Evolutionary conservation across 2,797 vertebrate species (phyloP).

Genomic region (Brachymystax lenok): DNA sequence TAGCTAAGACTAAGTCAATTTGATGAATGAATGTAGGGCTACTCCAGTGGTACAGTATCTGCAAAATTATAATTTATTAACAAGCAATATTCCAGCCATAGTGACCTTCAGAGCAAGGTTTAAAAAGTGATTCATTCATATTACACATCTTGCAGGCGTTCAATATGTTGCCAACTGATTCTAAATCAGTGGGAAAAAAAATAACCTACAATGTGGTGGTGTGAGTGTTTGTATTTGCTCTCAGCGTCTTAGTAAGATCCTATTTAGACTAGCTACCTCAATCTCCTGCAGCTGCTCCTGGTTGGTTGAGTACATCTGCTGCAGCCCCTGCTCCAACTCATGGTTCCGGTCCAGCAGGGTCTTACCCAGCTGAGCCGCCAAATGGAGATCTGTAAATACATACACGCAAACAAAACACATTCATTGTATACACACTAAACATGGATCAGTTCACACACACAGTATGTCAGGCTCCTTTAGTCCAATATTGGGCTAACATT

Average conservation of each 20-base stretch:
- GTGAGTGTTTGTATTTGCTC: neutral
- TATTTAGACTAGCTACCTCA: constrained; percentile 80
- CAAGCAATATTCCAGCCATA: too few relatives aligned
- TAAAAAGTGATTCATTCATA: neutral
- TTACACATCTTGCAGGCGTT: neutral
- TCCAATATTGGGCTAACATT: too few relatives aligned
- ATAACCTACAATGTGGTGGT: neutral
- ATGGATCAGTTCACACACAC: constrained; percentile 4
- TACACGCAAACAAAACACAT: neutral
- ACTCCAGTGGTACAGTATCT: too few relatives aligned
- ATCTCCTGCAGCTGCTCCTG: constrained; percentile 95
- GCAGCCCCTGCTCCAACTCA: constrained; percentile 91
- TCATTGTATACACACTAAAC: neutral
- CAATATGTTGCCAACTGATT: neutral
- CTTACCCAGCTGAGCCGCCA: constrained; percentile 96
- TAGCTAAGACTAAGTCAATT: too few relatives aligned
- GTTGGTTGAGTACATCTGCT: constrained; percentile 94
- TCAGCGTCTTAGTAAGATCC: neutral
- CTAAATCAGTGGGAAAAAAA: too few relatives aligned
- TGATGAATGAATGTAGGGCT: too few relatives aligned
- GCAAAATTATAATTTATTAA: too few relatives aligned
- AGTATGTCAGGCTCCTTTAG: neutral
- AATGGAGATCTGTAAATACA: constrained; percentile 85
- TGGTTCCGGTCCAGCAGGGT: constrained; percentile 92
- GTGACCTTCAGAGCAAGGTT: too few relatives aligned